Percentiles rank a stretch among this genome's conserved stretches.
Evolutionary conservation across 2,888 invertebrate genomes (phyloP).

Genomic region (Drosophila austrosaltans): DNA sequence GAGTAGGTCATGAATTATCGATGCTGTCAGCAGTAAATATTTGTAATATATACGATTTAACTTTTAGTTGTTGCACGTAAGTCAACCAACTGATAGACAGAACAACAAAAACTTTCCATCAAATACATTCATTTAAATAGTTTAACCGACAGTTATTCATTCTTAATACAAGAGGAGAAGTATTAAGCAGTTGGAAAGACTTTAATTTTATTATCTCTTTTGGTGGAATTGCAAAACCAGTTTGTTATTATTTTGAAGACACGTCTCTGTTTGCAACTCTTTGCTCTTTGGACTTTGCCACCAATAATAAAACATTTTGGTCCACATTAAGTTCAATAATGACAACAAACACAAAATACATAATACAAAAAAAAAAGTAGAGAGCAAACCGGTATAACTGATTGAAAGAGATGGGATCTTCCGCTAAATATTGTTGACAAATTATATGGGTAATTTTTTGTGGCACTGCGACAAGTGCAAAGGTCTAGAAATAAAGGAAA

Average conservation of each 20-base stretch:
- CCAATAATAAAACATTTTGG: slow-evolving; percentile 18
- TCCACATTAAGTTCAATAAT: slow-evolving; percentile 23
- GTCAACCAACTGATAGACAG: not conserved
- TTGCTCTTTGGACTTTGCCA: slow-evolving; percentile 34
- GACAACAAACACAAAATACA: slow-evolving; percentile 16
- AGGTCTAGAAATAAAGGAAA: not conserved
- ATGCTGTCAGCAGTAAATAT: slow-evolving; percentile 79
- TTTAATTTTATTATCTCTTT: slow-evolving; percentile 6
- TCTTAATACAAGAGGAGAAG: not conserved
- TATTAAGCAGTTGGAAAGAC: slow-evolving; percentile 21
- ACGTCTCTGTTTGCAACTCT: not conserved
- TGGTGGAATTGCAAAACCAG: slow-evolving; percentile 38
- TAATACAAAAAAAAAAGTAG: slow-evolving; percentile 3
- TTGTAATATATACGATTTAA: slow-evolving; percentile 66
- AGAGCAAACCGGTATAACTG: not conserved
- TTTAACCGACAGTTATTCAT: slow-evolving; percentile 4
- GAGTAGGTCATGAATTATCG: slow-evolving; percentile 80
- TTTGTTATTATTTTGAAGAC: not conserved
- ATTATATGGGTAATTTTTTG: not conserved
- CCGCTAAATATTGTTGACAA: not conserved
- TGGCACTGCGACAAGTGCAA: not conserved
- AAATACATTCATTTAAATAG: not conserved
- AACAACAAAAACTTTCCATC: not conserved
- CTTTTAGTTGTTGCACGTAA: slow-evolving; percentile 44
- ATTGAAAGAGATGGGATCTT: not conserved